These are phyloP conservation scores for Lophura nycthemera DNA, from an alignment of 2,113 vertebrate species.

Conservation along the genomic window DNA sequence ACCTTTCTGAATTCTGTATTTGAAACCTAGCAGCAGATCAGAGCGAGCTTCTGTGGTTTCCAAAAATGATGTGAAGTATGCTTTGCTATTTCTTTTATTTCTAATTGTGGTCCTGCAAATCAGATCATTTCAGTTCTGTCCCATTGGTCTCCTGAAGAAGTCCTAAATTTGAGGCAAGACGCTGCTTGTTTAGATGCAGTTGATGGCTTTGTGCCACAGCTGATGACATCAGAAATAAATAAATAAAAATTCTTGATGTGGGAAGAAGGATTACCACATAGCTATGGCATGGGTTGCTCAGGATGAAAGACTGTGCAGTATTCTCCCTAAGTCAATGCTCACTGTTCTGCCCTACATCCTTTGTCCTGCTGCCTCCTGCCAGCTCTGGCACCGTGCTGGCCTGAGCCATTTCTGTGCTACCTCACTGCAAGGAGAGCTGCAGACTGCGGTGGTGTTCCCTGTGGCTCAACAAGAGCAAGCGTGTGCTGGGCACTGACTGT, in stretches of 20 bases:
- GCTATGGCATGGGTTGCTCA: background rate
- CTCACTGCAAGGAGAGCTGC: background rate
- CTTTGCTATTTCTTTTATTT: background rate
- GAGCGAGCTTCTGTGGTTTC: background rate
- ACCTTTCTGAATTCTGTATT: background rate
- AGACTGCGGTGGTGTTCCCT: background rate
- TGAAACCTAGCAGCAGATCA: background rate
- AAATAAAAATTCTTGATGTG: background rate
- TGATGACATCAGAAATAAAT: background rate
- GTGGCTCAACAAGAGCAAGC: background rate
- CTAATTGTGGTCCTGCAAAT: background rate
- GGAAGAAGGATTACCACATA: background rate
- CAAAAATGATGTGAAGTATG: background rate
- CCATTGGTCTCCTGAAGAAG: background rate
- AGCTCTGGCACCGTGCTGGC: background rate
- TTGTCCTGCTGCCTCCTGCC: accelerated
- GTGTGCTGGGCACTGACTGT: no score
- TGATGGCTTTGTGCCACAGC: background rate
- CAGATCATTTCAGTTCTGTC: background rate
- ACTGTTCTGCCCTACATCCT: accelerated
- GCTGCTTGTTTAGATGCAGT: background rate
- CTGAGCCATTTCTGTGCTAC: background rate
- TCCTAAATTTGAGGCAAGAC: background rate
- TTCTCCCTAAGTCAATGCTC: background rate
- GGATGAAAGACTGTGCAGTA: background rate